Evolutionary conservation across 2,113 vertebrate genomes (phyloP).

Genomic region (Catagonus wagneri): DNA sequence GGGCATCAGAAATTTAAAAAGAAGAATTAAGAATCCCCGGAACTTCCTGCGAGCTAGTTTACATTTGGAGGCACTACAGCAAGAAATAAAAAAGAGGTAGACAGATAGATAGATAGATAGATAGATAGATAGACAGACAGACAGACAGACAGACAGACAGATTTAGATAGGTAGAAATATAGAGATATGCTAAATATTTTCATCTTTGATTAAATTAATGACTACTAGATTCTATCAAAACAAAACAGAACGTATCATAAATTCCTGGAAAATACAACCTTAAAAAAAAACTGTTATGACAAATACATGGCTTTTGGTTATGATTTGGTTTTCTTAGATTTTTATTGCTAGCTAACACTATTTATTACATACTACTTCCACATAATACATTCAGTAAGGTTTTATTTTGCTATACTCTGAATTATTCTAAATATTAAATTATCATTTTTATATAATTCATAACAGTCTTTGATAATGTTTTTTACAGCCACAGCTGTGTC

Average conservation of each 20-base stretch:
- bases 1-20: not conserved
- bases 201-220: not conserved
- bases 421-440: not conserved
- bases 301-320: not conserved
- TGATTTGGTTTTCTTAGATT: not conserved
- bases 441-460: not conserved
- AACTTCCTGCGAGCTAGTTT: not conserved
- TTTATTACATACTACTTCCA: not conserved
- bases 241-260: not conserved
- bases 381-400: not conserved
- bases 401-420: not conserved
- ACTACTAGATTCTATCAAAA: not conserved
- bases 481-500: too few species aligned
- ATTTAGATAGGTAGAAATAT: not conserved
- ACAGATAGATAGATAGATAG: not conserved
- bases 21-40: not conserved
- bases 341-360: not conserved
- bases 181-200: too few species aligned
- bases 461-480: not conserved
- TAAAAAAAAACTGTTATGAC: not conserved
- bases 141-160: not conserved
- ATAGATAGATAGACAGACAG: not conserved
- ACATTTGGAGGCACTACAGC: not conserved
- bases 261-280: not conserved
- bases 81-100: not conserved